Base-by-base conservation (phyloP, 2,888 invertebrate genomes). In the Omphaloscelis lunosa region DNA sequence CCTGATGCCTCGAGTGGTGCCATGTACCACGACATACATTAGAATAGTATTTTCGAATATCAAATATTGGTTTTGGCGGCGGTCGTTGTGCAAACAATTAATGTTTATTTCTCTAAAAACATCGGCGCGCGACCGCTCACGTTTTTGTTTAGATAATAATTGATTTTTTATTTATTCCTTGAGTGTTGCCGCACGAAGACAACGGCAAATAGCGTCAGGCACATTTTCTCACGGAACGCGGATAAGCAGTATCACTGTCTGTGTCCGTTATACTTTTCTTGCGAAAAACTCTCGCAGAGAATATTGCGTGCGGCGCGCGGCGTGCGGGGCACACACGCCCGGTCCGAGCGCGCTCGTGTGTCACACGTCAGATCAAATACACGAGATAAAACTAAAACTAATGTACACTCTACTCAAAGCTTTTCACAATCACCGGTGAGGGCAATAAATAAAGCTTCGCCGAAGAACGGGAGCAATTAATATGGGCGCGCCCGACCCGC, bases 381-480 rank as follows among this genome's bases (percentile, higher is more conserved):
- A 92, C 90, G 89, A 95, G 95, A 96, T 96, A 95, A 95, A 93
- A 95, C 93, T 93, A 91, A 95, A 95, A 96, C 95, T 95, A 96
- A 96, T 96, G 95, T 94, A 94, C 94, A 93, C 94, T 94, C 93
- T 92, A 93, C 94, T 95, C 94, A 93, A 93, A 95, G 93, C 94
- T 96, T 96, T 96, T 95, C 95, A 96, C 96, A 95, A 96, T 96
- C 95, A 94, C 94, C 93, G 92, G 93, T 89, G 92, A 93, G 92
- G 94, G 95, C 93, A 95, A 96, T 96, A 96, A 96, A 96, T 96
- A 96, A 96, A 94, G 95, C 95, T 96, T 96, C 95, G 93, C 86
- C 95, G 94, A 95, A 95, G 96, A 96, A 96, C 96, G 95, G 95
- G 96, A 96, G 96, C 96, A 96, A 96, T 96, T 96, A 96, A 96